Conservation (phyloP, 2,888 invertebrate genomes). For the Leptinotarsa juncta region DNA sequence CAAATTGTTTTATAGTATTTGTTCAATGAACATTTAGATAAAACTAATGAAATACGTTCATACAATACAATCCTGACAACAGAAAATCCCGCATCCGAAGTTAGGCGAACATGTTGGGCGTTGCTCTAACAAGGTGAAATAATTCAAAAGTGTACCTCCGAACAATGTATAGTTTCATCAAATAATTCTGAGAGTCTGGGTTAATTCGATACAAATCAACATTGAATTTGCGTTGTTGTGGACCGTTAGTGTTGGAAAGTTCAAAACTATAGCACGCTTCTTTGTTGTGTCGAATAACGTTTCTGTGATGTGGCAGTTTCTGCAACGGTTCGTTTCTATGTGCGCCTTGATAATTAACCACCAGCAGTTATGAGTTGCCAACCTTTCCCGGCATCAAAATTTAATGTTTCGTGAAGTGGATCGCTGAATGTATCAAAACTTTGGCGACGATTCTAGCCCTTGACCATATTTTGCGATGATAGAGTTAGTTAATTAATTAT, state of each 20-base stretch:
- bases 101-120: background rate
- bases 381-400: background rate
- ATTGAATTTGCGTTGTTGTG: background rate
- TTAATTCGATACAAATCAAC: background rate
- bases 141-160: background rate
- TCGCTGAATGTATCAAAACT: background rate
- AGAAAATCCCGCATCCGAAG: background rate
- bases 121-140: background rate
- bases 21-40: too few relatives aligned
- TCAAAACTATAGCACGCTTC: background rate
- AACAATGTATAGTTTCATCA: background rate
- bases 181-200: background rate
- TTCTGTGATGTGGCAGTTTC: background rate
- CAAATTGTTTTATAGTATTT: too few relatives aligned
- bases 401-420: background rate
- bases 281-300: background rate
- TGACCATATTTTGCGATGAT: background rate
- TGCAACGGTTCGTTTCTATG: background rate
- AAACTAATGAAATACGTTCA: too few relatives aligned
- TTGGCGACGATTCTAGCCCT: background rate
- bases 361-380: background rate
- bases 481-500: too few relatives aligned
- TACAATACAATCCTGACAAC: too few relatives aligned
- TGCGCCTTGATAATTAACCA: background rate
- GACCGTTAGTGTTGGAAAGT: slow-evolving; percentile 7